Evolutionary conservation across 1,140 invertebrate species (phyloP).

Genomic region (Drosophila novamexicana): DNA sequence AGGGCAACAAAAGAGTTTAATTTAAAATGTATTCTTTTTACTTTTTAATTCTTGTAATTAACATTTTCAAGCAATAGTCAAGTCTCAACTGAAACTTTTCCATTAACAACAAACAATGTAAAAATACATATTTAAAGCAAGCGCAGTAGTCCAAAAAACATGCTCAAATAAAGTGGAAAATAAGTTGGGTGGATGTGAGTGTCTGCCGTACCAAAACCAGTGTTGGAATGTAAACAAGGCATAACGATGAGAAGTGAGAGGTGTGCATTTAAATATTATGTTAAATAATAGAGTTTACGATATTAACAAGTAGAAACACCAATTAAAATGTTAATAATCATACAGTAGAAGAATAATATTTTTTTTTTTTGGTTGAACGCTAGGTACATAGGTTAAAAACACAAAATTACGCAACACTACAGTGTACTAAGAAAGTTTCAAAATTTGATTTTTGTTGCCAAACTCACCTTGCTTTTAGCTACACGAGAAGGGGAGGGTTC

Average conservation of each 20-base stretch:
- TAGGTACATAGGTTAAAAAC: conserved; percentile 25
- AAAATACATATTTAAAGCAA: conserved; percentile 40
- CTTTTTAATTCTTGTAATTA: conserved; percentile 5
- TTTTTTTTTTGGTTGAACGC: background rate
- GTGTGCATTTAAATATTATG: conserved; percentile 13
- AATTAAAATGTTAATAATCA: conserved; percentile 51
- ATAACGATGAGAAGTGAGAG: conserved; percentile 26
- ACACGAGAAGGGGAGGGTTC: conserved; percentile 20
- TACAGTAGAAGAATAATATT: conserved; percentile 13
- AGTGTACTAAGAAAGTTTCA: conserved; percentile 34
- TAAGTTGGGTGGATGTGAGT: conserved; percentile 38
- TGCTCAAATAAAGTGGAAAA: conserved; percentile 50
- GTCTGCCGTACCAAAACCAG: conserved; percentile 50
- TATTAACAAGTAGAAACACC: conserved; percentile 30
- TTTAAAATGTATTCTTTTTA: conserved; percentile 7
- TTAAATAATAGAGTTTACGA: conserved; percentile 44
- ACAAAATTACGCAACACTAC: conserved; percentile 37
- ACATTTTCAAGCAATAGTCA: conserved; percentile 12
- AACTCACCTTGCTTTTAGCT: conserved; percentile 67
- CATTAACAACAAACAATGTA: conserved; percentile 52
- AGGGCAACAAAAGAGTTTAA: conserved; percentile 21
- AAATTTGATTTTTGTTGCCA: conserved; percentile 31
- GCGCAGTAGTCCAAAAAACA: conserved; percentile 65
- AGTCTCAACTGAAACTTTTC: conserved; percentile 24
- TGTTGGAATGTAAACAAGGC: conserved; percentile 44